Evolutionary conservation across 2,113 vertebrate species (phyloP).

Genomic region (Uria lomvia): DNA sequence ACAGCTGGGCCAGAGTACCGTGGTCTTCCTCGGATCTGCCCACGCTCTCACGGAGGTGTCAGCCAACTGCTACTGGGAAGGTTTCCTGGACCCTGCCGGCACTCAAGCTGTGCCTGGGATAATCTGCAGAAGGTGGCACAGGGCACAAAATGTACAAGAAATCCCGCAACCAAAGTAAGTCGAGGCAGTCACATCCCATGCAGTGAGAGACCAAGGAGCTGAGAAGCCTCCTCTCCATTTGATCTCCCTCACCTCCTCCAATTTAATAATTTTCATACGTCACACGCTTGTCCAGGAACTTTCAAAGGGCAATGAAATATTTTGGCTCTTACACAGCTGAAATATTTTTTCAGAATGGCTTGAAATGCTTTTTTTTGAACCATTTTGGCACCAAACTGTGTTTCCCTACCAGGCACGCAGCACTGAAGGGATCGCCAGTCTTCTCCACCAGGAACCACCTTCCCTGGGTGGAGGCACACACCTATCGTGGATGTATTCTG

Average conservation of each 20-base stretch:
- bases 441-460: accelerated
- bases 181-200: not conserved
- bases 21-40: not conserved
- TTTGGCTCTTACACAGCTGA: not conserved
- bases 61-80: not conserved
- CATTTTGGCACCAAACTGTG: not conserved
- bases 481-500: not conserved
- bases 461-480: not conserved
- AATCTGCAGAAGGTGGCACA: not conserved
- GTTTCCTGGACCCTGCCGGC: not conserved
- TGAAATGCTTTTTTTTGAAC: not conserved
- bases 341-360: not conserved
- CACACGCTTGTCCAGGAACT: not conserved
- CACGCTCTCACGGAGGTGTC: accelerated
- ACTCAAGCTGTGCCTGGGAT: not conserved
- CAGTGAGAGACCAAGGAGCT: not conserved
- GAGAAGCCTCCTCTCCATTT: not conserved
- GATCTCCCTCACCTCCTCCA: not conserved
- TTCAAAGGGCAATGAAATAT: not conserved
- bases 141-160: not conserved
- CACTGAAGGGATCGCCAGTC: not conserved
- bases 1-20: not conserved
- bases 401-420: not conserved
- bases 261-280: not conserved
- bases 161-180: not conserved